Conservation (phyloP, 2,797 vertebrate species). For the Pitangus sulphuratus region DNA sequence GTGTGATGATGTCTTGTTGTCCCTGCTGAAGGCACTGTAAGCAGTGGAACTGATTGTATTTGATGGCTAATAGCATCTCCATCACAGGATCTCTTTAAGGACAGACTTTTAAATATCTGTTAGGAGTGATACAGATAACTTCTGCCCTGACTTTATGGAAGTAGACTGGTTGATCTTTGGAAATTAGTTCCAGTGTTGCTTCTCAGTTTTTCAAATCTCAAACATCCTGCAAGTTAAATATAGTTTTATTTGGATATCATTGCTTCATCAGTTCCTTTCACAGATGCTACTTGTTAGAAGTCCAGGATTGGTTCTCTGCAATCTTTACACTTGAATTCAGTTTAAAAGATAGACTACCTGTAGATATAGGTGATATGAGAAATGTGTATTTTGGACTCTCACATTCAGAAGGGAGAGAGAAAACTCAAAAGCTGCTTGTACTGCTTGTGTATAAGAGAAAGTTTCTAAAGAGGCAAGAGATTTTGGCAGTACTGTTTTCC, state of each 20-base stretch:
- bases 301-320: background rate
- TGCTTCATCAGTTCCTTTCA: background rate
- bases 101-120: background rate
- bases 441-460: background rate
- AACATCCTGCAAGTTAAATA: background rate
- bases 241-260: background rate
- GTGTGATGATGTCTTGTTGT: background rate
- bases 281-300: background rate
- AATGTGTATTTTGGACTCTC: accelerated
- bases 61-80: background rate
- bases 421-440: accelerated
- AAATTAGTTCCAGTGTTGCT: background rate
- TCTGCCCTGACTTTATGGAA: background rate
- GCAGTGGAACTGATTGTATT: background rate
- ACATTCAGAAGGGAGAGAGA: background rate
- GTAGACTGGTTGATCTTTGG: background rate
- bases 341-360: background rate
- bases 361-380: background rate
- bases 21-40: background rate
- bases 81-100: background rate
- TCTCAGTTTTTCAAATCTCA: background rate
- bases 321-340: background rate
- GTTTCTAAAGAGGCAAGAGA: background rate
- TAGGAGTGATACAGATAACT: background rate
- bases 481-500: background rate